Evolutionary conservation across 2,888 invertebrate genomes (phyloP).

Genomic region (Synanthedon vespiformis): DNA sequence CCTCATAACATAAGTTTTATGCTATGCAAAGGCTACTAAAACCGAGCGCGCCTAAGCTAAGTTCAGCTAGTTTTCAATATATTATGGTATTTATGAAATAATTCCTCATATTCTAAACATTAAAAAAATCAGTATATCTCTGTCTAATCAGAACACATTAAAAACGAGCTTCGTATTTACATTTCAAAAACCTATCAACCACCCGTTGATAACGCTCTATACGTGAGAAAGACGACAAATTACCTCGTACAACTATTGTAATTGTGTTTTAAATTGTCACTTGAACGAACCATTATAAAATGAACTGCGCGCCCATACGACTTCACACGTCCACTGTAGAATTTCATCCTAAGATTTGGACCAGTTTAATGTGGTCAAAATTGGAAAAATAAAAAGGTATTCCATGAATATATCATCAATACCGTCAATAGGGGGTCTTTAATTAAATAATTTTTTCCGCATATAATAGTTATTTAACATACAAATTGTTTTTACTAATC

Average conservation of each 20-base stretch:
- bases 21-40: too few species aligned
- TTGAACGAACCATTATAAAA: conserved; percentile 7
- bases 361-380: too few species aligned
- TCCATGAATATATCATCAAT: conserved; percentile 30
- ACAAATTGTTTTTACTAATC: conserved; percentile 40
- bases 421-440: conserved; percentile 32
- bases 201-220: conserved; percentile 26
- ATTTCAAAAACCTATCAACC: conserved; percentile 9
- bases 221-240: conserved; percentile 45
- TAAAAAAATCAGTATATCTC: too few species aligned
- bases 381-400: neutral
- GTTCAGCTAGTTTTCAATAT: too few species aligned
- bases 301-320: conserved; percentile 1
- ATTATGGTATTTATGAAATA: too few species aligned
- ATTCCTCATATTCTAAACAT: too few species aligned
- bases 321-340: too few species aligned
- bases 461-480: conserved; percentile 24
- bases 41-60: too few species aligned
- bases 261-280: conserved; percentile 15
- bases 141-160: too few species aligned
- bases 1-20: too few species aligned
- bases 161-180: neutral
- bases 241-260: conserved; percentile 23
- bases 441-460: conserved; percentile 44
- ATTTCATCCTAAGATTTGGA: too few species aligned